Percentiles rank a stretch among this genome's conserved stretches.
Evolutionary conservation across 2,888 invertebrate species (phyloP).

Genomic region (Lomographa bimaculata): DNA sequence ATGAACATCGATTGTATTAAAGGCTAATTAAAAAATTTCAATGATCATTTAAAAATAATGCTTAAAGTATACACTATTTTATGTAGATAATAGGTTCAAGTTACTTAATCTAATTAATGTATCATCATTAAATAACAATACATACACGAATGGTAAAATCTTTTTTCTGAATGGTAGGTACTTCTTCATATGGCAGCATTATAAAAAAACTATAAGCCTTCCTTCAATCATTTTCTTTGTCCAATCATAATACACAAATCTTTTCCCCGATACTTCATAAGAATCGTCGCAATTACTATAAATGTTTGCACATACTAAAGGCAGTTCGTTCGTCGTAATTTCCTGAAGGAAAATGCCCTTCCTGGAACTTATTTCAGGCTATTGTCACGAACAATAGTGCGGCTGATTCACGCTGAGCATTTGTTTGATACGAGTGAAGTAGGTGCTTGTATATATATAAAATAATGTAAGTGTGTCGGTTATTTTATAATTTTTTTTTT

Average conservation of each 20-base stretch:
- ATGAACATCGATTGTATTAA: no score
- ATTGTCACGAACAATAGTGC: conserved; percentile 72
- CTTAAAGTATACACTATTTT: no score
- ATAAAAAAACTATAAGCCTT: no score
- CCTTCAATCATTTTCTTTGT: conserved; percentile 7
- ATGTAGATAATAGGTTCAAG: no score
- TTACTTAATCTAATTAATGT: no score
- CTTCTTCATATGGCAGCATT: no score
- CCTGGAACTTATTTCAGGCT: conserved; percentile 67
- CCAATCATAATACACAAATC: conserved; percentile 25
- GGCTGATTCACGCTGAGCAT: conserved; percentile 62
- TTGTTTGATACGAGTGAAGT: conserved; percentile 34
- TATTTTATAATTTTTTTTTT: no score
- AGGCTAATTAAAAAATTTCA: no score
- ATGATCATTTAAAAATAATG: no score
- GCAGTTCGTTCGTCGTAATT: conserved; percentile 61
- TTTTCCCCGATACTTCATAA: conserved; percentile 31
- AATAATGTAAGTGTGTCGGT: background rate
- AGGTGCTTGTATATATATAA: conserved; percentile 1
- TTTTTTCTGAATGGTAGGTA: no score
- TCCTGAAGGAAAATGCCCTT: conserved; percentile 62
- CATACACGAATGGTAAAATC: no score
- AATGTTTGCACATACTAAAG: conserved; percentile 20
- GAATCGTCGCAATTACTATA: conserved; percentile 29
- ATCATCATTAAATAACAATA: no score